Percentiles rank a stretch among this genome's conserved stretches.
These are phyloP conservation scores for Gortyna flavago DNA, from an alignment of 2,888 invertebrate species.

Conservation along the genomic window DNA sequence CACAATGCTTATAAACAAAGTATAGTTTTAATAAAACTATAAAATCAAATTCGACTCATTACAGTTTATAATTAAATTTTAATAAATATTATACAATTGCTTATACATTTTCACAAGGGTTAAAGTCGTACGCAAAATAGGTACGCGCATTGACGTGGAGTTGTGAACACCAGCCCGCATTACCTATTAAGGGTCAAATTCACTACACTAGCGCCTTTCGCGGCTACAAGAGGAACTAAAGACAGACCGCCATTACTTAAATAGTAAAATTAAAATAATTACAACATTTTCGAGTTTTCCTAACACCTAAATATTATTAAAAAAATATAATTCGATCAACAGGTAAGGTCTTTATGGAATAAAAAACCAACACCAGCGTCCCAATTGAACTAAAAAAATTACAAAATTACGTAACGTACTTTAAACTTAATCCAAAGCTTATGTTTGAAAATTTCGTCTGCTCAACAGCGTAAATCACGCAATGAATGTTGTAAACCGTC, in stretches of 20 bases:
- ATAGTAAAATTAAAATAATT: constrained; percentile 17
- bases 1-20: constrained; percentile 34
- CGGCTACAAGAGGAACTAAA: constrained; percentile 45
- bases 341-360: background rate
- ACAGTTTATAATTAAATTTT: background rate
- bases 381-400: too few relatives aligned
- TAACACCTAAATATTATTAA: background rate
- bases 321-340: constrained; percentile 1
- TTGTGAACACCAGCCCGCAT: too few relatives aligned
- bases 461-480: background rate
- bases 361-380: background rate
- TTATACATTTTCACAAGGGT: background rate
- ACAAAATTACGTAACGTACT: background rate
- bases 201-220: constrained; percentile 42
- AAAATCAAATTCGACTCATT: constrained; percentile 31
- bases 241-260: background rate
- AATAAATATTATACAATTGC: too few relatives aligned
- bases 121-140: too few relatives aligned
- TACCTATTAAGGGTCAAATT: too few relatives aligned
- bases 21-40: constrained; percentile 15
- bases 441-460: background rate
- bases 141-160: too few relatives aligned
- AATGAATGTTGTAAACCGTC: background rate
- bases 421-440: background rate
- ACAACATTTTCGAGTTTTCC: constrained; percentile 19